Evolutionary conservation across 2,797 vertebrate genomes (phyloP), one percentile per base, ranked within the genome.

Genomic region (Mycteria americana): DNA sequence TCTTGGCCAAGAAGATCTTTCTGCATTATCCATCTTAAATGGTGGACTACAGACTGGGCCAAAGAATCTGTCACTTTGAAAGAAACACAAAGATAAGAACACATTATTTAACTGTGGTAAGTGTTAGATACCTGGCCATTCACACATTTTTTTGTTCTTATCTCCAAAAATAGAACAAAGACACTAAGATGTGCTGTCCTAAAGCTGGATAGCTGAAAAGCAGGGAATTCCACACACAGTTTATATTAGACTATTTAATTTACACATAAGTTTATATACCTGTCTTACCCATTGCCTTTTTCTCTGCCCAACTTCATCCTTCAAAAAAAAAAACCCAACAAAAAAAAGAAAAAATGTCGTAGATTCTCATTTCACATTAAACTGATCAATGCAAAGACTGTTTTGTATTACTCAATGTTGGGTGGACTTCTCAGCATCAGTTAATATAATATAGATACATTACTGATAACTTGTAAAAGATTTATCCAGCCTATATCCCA

Each of bases 11-110:
- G 94, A 88, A 99, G 98, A 88, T 99, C 99, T 96, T 99, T 99
- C 96, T 99, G 99, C 99, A 99, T 99, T 88, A 99, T 99, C 99
- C 99, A 99, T 98, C 99, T 98, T 39, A 99, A 98, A 97, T 99
- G 99, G 60, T 99, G 99, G 91, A 98, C 97, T 48, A 99, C 97
- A 23, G 98, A 98, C 70, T 99, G 99, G 10, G 99, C 97, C 86
- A 99, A n/a, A 33, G 98, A 97, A 48, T 99, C 98, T 90, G 98
- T 98, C 98, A 99, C 99, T 98, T 88, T 9, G 63, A 72, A 92
- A 73, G 63, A 72, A 89, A 73, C 80, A 95, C 57, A 92, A 75
- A 84, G 65, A 13, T 19, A 86, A 73, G 15, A 88, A 35, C 8
- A 59, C 0, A 4, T 53, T 59, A 92, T 48, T 88, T 43, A 63